Base-by-base conservation (phyloP, 92 coral and sea anemone genomes). In the Siderastrea siderea region DNA sequence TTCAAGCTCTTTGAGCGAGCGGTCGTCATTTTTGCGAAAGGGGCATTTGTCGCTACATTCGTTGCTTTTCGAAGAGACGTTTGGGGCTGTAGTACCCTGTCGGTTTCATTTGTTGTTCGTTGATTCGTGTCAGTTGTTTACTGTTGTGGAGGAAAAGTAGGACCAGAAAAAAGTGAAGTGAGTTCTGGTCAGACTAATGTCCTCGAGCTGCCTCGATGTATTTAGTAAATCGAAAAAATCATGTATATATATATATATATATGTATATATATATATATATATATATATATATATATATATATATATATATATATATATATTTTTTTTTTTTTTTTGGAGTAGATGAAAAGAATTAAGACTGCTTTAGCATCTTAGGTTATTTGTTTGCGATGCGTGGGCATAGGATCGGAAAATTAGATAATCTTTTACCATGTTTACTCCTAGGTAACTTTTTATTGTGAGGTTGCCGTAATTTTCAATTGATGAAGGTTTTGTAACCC, bases 61-160 rank as follows among this genome's bases (percentile, higher is more conserved):
- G 49, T 69, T 43, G 71, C 65, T 12, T 79, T 79, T 63, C 60
- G 47, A 47, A n/a, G 6, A 58, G 81, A 77, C 44, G 82, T 61
- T 77, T 16, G 47, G 74, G 61, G 10, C 47, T 17, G 12, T 51
- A 80, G 64, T 43, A 9, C 49, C 74, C 84, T 79, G 19, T 79
- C 14, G 14, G 66, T 61, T 26, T 26, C 16, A 5, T 19, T 50
- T 1, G 12, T 59, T 58, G 10, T 47, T 78, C 59, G 55, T 8
- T 47, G 46, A 16, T 44, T 10, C 45, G 43, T 46, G 9, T 50
- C 4, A 72, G 77, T 72, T 72, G 53, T 58, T 58, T 16, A 16
- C 44, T 45, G 5, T 47, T 17, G 8, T 59, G 4, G 7, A 43
- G 44, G 43, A 19, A 47, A 3, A 12, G 16, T 47, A n/a, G 48